phyloP scores from a whole-genome alignment of 53 echinoderm and acorn worm species.

The Patiria pectinifera region DNA sequence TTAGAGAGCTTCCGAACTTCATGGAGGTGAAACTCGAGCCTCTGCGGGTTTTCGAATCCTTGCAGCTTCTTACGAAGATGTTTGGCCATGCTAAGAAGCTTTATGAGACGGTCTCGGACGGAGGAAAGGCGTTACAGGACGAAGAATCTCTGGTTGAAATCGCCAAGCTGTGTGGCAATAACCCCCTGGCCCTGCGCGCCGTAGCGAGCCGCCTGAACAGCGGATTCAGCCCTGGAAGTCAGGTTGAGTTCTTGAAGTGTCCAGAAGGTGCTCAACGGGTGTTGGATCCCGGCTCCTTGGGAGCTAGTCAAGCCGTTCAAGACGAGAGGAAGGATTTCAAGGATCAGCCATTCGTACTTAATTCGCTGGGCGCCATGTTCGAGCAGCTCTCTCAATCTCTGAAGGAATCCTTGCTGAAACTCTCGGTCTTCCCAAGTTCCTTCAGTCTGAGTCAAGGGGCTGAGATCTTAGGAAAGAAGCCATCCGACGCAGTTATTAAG shows the following conservation, averaged over 20 bases:
- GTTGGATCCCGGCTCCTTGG: conserved; percentile 64
- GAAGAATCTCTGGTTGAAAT: conserved; percentile 69
- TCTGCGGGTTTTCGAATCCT: conserved; percentile 76
- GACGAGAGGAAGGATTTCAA: conserved; percentile 54
- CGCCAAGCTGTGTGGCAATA: conserved; percentile 81
- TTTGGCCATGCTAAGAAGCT: conserved; percentile 18
- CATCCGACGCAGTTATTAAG: too few relatives aligned
- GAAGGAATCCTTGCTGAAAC: conserved; percentile 65
- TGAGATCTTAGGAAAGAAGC: too few relatives aligned
- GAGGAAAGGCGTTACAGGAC: conserved; percentile 33
- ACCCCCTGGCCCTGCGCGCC: conserved; percentile 83
- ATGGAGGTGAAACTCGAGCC: conserved; percentile 75
- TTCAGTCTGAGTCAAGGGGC: too few relatives aligned
- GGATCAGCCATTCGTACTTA: conserved; percentile 58
- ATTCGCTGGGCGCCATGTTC: conserved; percentile 62
- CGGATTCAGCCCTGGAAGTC: conserved; percentile 63
- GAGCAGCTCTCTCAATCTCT: conserved; percentile 53
- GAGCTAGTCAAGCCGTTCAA: conserved; percentile 11
- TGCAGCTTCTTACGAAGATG: conserved; percentile 76
- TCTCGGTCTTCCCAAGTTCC: conserved; percentile 79
- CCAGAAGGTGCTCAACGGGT: conserved; percentile 57
- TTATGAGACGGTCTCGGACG: conserved; percentile 12
- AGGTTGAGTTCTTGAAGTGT: conserved; percentile 67
- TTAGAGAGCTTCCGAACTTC: conserved; percentile 61
- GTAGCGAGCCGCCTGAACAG: conserved; percentile 83